These are phyloP conservation scores for Suricata suricatta DNA, from an alignment of 2,113 vertebrate species.

Conservation along the genomic window DNA sequence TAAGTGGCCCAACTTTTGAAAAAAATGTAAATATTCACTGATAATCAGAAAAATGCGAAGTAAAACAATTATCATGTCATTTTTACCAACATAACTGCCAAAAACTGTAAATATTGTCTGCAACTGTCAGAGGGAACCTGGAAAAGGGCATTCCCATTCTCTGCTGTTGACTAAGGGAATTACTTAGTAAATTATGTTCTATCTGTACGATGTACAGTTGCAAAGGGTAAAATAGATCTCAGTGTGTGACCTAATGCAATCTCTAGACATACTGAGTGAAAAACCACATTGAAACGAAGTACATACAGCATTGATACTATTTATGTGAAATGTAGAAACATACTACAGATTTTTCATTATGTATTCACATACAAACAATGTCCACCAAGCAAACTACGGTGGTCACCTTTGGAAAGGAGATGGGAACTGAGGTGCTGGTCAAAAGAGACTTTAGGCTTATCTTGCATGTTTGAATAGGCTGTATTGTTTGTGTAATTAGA, in stretches of 20 bases:
- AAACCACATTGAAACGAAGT: background rate
- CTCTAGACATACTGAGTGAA: background rate
- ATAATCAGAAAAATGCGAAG: background rate
- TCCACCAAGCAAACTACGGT: background rate
- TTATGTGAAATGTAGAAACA: background rate
- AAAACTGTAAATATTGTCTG: background rate
- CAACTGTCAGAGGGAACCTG: background rate
- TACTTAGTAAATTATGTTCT: background rate
- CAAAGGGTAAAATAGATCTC: background rate
- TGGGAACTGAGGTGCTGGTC: background rate
- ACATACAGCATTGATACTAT: background rate
- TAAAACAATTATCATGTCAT: background rate
- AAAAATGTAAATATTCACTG: background rate
- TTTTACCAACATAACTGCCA: background rate
- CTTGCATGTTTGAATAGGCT: background rate
- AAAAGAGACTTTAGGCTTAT: background rate
- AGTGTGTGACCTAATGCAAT: background rate
- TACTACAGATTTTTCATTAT: background rate
- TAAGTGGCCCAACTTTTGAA: background rate
- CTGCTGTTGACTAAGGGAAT: background rate
- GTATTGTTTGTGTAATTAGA: background rate
- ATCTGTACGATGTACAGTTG: background rate
- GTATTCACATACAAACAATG: accelerated
- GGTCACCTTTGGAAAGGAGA: background rate
- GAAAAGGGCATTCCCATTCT: background rate